Base-by-base conservation (phyloP, 2,888 invertebrate species). In the Criorhina ranunculi region DNA sequence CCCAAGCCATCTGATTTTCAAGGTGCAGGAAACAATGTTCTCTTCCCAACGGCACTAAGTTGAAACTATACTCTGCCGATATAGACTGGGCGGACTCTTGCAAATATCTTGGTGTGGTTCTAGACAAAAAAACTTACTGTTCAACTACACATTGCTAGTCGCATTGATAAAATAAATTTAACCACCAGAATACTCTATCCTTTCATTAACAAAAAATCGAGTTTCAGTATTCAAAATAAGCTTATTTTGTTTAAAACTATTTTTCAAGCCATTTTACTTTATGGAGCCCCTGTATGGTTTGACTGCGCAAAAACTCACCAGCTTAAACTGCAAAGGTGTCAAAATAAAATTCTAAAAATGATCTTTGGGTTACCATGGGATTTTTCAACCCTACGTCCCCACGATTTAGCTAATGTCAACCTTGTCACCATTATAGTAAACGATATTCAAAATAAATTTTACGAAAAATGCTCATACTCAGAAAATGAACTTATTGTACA, bases 221-320 rank as follows among this genome's bases (percentile, higher is more conserved):
- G 12, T 12, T n/a, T 42, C 7, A 60, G 9, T 40, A 15, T 31
- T 19, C 35, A 6, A 19, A 62, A 62, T 42, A 62, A 62, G 31
- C 24, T 62, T 8, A n/a, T 62, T 7, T 37, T 62, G 8, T 44
- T 24, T 15, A 62, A 62, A 62, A 17, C 44, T 9, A 62, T 62
- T 17, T 62, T 62, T 42, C 12, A 62, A 62, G 24, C 44, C 29
- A 42, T 42, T 4, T 17, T 44, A 24, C 17, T 62, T n/a, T 62
- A 62, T 15, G 62, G 19, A 6, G 40, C 44, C 29, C 42, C 42
- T 29, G 17, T 42, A 11, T 40, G 40, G 44, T 17, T 12, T 24
- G 17, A 62, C 2, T 44, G 44, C 7, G 44, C 42, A 2, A 62
- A 40, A 15, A 40, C 17, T 29, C 62, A 60, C 8, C 17, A 12